phyloP scores from a whole-genome alignment of 2,113 vertebrate genomes.

The Calonectris borealis region DNA sequence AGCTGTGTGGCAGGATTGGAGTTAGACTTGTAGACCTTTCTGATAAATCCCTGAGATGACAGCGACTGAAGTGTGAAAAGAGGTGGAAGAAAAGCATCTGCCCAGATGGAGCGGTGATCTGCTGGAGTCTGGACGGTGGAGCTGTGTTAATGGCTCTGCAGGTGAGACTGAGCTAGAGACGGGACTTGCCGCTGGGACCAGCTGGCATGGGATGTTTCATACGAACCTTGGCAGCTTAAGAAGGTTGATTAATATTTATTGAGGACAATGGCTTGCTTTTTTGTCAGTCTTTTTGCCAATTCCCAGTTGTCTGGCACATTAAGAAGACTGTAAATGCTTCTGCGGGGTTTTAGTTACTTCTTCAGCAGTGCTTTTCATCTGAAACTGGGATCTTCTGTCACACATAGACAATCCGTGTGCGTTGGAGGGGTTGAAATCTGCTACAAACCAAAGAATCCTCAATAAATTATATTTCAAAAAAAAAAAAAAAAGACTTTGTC shows the following conservation, averaged over 20 bases:
- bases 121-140: neutral
- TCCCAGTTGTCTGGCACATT: neutral
- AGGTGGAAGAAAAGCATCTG: neutral
- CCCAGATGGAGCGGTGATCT: neutral
- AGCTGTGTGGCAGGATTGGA: neutral
- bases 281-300: neutral
- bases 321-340: neutral
- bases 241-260: neutral
- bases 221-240: neutral
- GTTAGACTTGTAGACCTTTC: neutral
- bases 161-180: neutral
- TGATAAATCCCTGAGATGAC: neutral
- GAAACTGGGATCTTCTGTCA: neutral
- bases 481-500: neutral
- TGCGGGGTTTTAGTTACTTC: neutral
- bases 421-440: neutral
- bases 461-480: neutral
- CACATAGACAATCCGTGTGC: accelerated
- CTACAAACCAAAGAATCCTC: neutral
- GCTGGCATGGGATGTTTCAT: neutral
- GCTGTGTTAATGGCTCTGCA: neutral
- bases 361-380: neutral
- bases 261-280: neutral
- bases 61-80: neutral
- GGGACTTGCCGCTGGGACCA: neutral